Conservation (phyloP, 2,113 vertebrate species). For the Heterotilapia buettikoferi region DNA sequence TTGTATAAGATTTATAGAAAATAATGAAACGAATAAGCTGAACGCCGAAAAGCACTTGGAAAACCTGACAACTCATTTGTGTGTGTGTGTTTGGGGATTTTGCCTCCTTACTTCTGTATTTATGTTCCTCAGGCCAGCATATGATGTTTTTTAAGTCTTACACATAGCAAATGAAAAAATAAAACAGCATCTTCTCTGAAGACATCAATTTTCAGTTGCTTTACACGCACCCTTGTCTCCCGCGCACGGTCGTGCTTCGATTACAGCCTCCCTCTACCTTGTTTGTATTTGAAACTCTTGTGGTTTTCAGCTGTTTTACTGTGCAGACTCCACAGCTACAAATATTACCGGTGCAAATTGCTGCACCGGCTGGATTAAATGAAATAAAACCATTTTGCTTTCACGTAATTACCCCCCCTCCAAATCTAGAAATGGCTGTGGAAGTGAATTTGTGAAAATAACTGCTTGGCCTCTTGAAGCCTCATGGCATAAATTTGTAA, state of each 20-base stretch:
- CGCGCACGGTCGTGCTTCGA: neutral
- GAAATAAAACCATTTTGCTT: conserved; percentile 74
- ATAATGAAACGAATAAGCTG: neutral
- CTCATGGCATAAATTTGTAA: conserved; percentile 69
- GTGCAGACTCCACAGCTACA: conserved; percentile 50
- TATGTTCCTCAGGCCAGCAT: neutral
- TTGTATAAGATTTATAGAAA: neutral
- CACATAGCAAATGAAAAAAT: neutral
- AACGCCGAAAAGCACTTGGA: neutral
- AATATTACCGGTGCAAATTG: conserved; percentile 74
- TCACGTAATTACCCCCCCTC: conserved; percentile 61
- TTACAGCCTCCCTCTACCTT: conserved; percentile 9
- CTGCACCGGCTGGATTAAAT: conserved; percentile 67
- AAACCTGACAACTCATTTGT: neutral
- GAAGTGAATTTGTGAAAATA: conserved; percentile 74
- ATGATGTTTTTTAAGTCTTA: neutral
- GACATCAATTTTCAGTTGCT: neutral
- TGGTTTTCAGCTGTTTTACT: conserved; percentile 62
- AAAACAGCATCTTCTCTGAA: neutral
- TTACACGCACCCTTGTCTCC: neutral
- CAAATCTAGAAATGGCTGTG: conserved; percentile 69
- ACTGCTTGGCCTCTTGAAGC: conserved; percentile 66
- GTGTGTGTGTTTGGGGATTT: neutral
- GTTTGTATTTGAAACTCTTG: conserved; percentile 27
- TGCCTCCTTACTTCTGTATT: neutral